phyloP scores from a whole-genome alignment of 2,113 vertebrate genomes.

The Ctenodactylus gundi region DNA sequence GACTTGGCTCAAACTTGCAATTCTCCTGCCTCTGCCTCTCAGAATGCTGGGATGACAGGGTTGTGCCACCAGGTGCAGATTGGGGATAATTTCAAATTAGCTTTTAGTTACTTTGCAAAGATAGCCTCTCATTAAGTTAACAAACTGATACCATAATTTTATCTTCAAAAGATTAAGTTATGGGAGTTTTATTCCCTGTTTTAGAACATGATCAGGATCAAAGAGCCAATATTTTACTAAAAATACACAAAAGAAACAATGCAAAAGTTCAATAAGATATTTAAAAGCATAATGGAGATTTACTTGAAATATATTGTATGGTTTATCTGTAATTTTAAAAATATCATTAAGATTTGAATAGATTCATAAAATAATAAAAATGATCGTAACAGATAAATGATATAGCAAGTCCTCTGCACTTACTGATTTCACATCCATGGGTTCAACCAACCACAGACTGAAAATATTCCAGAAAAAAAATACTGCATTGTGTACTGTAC shows the following conservation, averaged over 20 bases:
- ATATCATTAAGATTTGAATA: neutral
- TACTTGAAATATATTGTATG: neutral
- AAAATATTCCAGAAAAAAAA: neutral
- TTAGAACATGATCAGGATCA: neutral
- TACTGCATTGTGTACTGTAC: neutral
- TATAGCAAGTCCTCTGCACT: neutral
- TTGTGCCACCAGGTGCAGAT: too few relatives aligned
- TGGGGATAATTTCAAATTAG: slow-evolving; percentile 37
- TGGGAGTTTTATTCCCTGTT: neutral
- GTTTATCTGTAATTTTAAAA: neutral
- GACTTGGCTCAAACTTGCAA: too few relatives aligned
- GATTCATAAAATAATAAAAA: slow-evolving; percentile 46
- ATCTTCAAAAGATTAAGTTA: neutral
- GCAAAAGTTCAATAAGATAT: neutral
- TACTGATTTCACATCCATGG: neutral
- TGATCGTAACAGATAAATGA: slow-evolving; percentile 34
- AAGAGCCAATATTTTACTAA: slow-evolving; percentile 26
- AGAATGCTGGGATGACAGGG: too few relatives aligned
- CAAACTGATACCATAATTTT: neutral
- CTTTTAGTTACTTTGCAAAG: neutral
- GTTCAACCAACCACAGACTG: neutral
- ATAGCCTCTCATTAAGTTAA: neutral
- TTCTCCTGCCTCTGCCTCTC: too few relatives aligned
- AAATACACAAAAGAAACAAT: neutral
- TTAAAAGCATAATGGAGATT: neutral